Conservation (phyloP, 2,113 vertebrate species). For the Spizaetus ornatus region DNA sequence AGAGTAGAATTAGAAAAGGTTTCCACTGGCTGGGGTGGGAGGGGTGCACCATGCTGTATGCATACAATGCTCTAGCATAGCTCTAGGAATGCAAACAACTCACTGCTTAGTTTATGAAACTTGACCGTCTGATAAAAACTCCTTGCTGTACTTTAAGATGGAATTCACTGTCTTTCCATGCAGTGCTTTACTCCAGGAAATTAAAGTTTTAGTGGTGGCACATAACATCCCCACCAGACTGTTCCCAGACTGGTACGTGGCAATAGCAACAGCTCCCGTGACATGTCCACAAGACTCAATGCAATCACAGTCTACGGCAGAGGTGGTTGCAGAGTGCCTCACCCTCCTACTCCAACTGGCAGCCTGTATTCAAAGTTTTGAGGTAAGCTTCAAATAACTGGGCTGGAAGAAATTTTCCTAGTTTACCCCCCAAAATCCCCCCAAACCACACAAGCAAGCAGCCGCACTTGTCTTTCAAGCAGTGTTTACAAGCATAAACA, state of each 20-base stretch:
- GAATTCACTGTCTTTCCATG: not conserved
- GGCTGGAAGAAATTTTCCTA: not conserved
- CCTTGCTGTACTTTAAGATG: not conserved
- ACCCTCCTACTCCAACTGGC: constrained; percentile 23
- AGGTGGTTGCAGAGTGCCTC: constrained; percentile 57
- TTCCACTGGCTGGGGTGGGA: not conserved
- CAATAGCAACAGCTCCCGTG: not conserved
- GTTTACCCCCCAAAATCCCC: not conserved
- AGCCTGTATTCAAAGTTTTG: constrained; percentile 5
- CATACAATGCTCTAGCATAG: not conserved
- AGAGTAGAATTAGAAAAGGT: no score
- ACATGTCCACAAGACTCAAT: not conserved
- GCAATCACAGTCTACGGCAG: not conserved
- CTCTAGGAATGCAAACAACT: not conserved
- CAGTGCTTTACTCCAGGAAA: constrained; percentile 52
- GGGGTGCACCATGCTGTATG: not conserved
- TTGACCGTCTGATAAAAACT: not conserved
- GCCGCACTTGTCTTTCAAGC: fast-evolving
- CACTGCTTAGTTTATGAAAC: not conserved
- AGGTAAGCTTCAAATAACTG: not conserved
- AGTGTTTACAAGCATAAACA: not conserved
- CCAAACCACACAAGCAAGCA: not conserved
- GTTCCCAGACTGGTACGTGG: constrained; percentile 64
- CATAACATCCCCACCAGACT: constrained; percentile 67
- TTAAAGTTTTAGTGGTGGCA: constrained; percentile 68